Evolutionary conservation across 2,888 invertebrate species (phyloP).

Genomic region (Acrobasis suavella): DNA sequence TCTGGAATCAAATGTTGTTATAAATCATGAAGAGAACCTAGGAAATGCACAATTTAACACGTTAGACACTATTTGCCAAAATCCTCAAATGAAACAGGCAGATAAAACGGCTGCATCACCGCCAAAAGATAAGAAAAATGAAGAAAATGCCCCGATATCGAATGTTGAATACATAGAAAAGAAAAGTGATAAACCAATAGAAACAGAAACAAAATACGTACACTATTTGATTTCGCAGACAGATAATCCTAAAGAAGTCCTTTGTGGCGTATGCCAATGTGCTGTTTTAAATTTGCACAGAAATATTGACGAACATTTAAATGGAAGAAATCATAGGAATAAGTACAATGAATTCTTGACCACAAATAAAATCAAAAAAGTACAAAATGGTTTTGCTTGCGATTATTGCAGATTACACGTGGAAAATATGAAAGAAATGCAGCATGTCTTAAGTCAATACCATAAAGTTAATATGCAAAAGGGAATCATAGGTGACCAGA

Average conservation of each 20-base stretch:
- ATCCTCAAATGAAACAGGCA: background rate
- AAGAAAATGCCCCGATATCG: background rate
- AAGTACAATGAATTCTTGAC: background rate
- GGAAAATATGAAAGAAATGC: background rate
- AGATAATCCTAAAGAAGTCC: background rate
- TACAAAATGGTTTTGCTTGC: background rate
- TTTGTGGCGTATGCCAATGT: background rate
- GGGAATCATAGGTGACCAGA: background rate
- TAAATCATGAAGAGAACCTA: background rate
- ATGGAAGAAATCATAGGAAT: conserved; percentile 7
- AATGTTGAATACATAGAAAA: background rate
- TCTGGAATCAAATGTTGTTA: no score
- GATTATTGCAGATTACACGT: background rate
- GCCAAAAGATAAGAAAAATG: background rate
- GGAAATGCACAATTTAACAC: background rate
- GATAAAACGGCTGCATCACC: background rate
- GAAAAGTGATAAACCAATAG: background rate
- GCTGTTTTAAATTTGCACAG: background rate
- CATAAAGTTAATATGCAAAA: background rate
- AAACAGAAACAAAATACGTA: background rate
- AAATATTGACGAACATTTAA: background rate
- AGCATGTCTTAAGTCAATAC: background rate
- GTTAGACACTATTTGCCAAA: background rate
- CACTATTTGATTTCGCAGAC: background rate
- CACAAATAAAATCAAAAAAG: background rate